Percentiles rank a stretch among this genome's conserved stretches.
Evolutionary conservation across 2,888 invertebrate species (phyloP).

Genomic region (Platerodrilus igneus): DNA sequence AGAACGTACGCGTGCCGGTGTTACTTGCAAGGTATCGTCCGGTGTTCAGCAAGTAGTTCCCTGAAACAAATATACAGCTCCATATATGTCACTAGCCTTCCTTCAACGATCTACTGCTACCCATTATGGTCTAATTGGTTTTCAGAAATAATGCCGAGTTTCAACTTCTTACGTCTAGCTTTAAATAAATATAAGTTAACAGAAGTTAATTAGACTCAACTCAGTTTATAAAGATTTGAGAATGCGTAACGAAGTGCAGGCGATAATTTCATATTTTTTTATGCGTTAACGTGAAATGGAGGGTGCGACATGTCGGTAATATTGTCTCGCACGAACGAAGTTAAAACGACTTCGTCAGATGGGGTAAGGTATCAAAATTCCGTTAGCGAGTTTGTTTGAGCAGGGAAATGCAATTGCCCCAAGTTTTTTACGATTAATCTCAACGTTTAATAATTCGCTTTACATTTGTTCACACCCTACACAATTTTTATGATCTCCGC

Average conservation of each 20-base stretch:
- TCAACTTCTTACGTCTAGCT: slow-evolving; percentile 43
- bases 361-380: slow-evolving; percentile 29
- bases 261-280: slow-evolving; percentile 10
- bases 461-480: slow-evolving; percentile 22
- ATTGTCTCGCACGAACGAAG: slow-evolving; percentile 20
- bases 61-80: slow-evolving; percentile 49
- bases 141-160: slow-evolving; percentile 49
- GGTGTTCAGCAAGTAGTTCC: slow-evolving; percentile 44
- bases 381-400: slow-evolving; percentile 24
- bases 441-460: slow-evolving; percentile 32
- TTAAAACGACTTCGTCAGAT: slow-evolving; percentile 24
- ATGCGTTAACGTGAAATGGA: slow-evolving; percentile 16
- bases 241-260: background rate
- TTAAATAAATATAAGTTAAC: slow-evolving; percentile 42
- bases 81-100: slow-evolving; percentile 48
- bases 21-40: slow-evolving; percentile 44
- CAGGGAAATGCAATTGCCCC: slow-evolving; percentile 23
- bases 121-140: slow-evolving; percentile 51
- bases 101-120: slow-evolving; percentile 48
- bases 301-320: slow-evolving; percentile 22
- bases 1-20: slow-evolving; percentile 30
- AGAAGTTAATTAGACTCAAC: slow-evolving; percentile 22
- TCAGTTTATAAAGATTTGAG: slow-evolving; percentile 1
- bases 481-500: slow-evolving; percentile 27
- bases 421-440: slow-evolving; percentile 31